Evolutionary conservation across 2,113 vertebrate genomes (phyloP).

Genomic region (Aspiorhynchus laticeps): DNA sequence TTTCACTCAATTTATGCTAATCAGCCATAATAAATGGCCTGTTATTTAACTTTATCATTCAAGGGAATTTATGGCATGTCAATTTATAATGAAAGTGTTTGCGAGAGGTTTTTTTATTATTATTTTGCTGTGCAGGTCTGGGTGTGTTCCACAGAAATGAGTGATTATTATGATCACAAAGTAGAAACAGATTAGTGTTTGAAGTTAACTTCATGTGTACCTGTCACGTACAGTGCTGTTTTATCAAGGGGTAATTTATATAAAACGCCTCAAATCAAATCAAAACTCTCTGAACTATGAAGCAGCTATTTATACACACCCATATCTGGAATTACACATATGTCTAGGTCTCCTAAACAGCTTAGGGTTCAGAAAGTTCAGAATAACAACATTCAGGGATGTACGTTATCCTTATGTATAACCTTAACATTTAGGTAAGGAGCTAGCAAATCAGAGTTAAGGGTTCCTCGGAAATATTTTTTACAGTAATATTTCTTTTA

Average conservation of each 20-base stretch:
- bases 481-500: not conserved
- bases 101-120: not conserved
- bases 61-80: slow-evolving; percentile 49
- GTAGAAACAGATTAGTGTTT: slow-evolving; percentile 54
- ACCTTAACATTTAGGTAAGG: not conserved
- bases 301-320: slow-evolving; percentile 56
- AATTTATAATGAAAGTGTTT: slow-evolving; percentile 37
- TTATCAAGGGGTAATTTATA: slow-evolving; percentile 26
- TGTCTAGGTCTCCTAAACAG: slow-evolving; percentile 56
- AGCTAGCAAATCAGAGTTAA: not conserved
- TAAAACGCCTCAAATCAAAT: slow-evolving; percentile 42
- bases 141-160: slow-evolving; percentile 51
- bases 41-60: slow-evolving; percentile 42
- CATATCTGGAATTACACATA: slow-evolving; percentile 60
- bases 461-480: not conserved
- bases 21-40: slow-evolving; percentile 37
- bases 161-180: slow-evolving; percentile 59
- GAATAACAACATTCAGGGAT: slow-evolving; percentile 62
- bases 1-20: slow-evolving; percentile 53
- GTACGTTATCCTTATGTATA: not conserved
- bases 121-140: slow-evolving; percentile 27
- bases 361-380: slow-evolving; percentile 60
- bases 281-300: slow-evolving; percentile 47
- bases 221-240: slow-evolving; percentile 41
- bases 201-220: slow-evolving; percentile 32